Evolutionary conservation across 2,113 vertebrate genomes (phyloP).

Genomic region (Solenodon paradoxus): DNA sequence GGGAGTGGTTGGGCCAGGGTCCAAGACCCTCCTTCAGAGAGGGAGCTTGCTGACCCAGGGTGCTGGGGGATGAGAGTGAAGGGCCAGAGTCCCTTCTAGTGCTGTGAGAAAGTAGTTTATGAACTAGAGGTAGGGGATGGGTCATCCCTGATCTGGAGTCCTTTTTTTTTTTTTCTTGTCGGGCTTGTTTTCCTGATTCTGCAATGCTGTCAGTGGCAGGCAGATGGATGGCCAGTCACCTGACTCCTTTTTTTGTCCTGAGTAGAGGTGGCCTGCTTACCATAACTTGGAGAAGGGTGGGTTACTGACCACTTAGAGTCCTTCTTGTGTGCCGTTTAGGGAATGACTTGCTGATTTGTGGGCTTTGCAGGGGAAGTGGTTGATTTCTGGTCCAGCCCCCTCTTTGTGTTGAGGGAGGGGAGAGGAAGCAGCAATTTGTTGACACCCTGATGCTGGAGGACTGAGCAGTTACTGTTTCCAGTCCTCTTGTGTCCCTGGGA

Average conservation of each 20-base stretch:
- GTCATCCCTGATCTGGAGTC: neutral
- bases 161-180: neutral
- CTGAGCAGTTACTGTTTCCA: neutral
- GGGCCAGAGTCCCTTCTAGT: neutral
- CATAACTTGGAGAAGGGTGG: neutral
- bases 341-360: constrained; percentile 53
- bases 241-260: neutral
- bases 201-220: neutral
- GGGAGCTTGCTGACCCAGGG: neutral
- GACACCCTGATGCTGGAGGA: neutral
- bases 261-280: neutral
- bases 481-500: neutral
- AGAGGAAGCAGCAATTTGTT: constrained; percentile 24
- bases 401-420: neutral
- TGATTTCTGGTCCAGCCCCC: neutral
- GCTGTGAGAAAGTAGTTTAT: neutral
- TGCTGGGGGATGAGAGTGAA: neutral
- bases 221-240: neutral
- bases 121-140: neutral
- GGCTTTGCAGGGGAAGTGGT: neutral
- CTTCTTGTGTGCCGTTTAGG: constrained; percentile 56
- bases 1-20: neutral
- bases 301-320: constrained; percentile 32
- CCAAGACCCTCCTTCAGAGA: neutral
- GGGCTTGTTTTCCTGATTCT: neutral